Evolutionary conservation across 2,888 invertebrate species (phyloP).

Genomic region (Drosophila kambysellisi): DNA sequence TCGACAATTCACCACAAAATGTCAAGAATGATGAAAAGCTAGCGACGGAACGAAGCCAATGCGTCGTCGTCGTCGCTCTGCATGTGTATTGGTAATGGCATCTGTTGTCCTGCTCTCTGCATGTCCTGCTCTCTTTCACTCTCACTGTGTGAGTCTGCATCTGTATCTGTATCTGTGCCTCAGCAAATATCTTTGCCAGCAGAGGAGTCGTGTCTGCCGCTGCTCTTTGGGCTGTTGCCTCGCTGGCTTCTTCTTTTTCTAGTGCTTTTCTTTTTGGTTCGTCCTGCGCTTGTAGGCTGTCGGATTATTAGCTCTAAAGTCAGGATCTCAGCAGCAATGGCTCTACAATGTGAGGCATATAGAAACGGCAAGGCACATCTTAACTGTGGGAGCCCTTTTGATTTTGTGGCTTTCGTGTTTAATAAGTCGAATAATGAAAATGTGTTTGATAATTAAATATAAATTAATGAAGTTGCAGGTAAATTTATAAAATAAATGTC

Average conservation of each 20-base stretch:
- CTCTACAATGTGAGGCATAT: slow-evolving; percentile 56
- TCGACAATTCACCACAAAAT: slow-evolving; percentile 85
- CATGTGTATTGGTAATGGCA: slow-evolving; percentile 54
- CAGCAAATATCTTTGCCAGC: slow-evolving; percentile 65
- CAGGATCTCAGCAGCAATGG: slow-evolving; percentile 69
- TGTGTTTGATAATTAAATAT: neutral
- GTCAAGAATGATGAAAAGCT: slow-evolving; percentile 85
- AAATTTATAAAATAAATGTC: neutral
- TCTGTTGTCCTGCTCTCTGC: slow-evolving; percentile 54
- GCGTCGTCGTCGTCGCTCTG: slow-evolving; percentile 42
- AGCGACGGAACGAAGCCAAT: slow-evolving; percentile 55
- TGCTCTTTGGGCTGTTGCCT: slow-evolving; percentile 49
- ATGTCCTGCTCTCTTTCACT: slow-evolving; percentile 27
- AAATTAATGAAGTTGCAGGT: neutral
- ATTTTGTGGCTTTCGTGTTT: neutral
- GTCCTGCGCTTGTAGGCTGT: slow-evolving; percentile 77
- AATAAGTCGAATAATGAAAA: neutral
- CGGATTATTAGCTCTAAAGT: slow-evolving; percentile 82
- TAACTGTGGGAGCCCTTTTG: neutral
- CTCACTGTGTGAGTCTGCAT: slow-evolving; percentile 20
- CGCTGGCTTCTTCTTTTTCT: slow-evolving; percentile 53
- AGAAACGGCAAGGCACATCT: neutral
- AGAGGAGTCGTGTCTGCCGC: slow-evolving; percentile 35
- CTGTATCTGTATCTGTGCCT: slow-evolving; percentile 37
- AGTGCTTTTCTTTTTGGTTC: slow-evolving; percentile 40